Base-by-base conservation (phyloP, 2,888 invertebrate species). In the Entomobrya proxima region DNA sequence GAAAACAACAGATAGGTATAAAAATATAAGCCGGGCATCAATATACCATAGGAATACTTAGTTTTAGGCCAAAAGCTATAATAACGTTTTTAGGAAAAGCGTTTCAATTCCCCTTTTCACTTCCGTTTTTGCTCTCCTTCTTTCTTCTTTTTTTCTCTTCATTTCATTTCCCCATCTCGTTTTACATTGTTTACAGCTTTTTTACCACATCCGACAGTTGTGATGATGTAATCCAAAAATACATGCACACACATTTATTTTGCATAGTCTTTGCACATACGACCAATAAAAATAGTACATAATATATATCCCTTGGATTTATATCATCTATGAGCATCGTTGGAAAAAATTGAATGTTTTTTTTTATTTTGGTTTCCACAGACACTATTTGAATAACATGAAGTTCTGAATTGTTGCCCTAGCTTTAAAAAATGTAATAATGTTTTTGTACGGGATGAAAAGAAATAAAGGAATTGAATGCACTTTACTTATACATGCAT, bases 181-280 rank as follows among this genome's bases (percentile, higher is more conserved):
- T 81, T 58, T 81, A 72, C 74, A 58, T 80, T 80, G 80, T 80
- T 80, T 81, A 81, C 81, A 44, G 47, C 81, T 44, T 81, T 81
- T 81, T 75, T 81, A 81, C 74, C 81, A 61, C 81, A 81, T 81
- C 81, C 81, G 74, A 74, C 81, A 81, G 50, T 58, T 81, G 61
- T 61, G 72, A 81, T 76, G 55, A 81, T 81, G 80, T 72, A 69
- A 81, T 72, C 80, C 72, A 72, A 32, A n/a, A n/a, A 72, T 52
- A 52, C 15, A 80, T 50, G 21, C 9, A 21, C 15, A 40, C 40
- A 64, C 1, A 30, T 61, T 18, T 64, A 69, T 40, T 67, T 37
- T 69, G 69, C 47, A 72, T 47, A 72, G 44, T 64, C n/a, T n/a
- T 30, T 47, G 5, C 15, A 30, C 24, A 72, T 27, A 72, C 47